phyloP scores from a whole-genome alignment of 2,797 vertebrate species.

The Lates japonicus region DNA sequence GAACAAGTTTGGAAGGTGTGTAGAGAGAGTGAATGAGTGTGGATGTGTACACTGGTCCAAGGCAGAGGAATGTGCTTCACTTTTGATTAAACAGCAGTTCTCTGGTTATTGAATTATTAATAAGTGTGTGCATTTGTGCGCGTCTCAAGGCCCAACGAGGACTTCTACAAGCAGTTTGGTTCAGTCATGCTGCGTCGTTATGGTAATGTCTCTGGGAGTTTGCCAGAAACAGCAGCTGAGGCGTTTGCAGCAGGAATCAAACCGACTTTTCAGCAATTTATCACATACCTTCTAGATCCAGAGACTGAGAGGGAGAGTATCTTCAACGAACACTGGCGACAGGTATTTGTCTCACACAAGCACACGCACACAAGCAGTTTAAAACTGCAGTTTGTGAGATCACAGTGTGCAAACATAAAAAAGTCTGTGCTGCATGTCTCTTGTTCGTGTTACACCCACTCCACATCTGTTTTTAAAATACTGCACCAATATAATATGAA shows the following conservation, averaged over 20 bases:
- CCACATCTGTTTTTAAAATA: too few species aligned
- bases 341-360: constrained; percentile 74
- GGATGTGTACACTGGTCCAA: neutral
- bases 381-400: neutral
- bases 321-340: constrained; percentile 96
- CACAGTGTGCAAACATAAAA: neutral
- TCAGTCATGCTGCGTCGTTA: constrained; percentile 89
- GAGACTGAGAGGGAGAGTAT: constrained; percentile 87
- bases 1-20: constrained; percentile 90
- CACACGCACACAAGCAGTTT: neutral
- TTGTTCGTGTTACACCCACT: too few species aligned
- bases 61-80: constrained; percentile 4
- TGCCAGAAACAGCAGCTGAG: constrained; percentile 86
- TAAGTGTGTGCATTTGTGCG: constrained; percentile 11
- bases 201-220: constrained; percentile 84
- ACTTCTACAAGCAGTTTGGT: constrained; percentile 91
- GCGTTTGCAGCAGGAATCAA: constrained; percentile 89
- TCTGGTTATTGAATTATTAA: constrained; percentile 16
- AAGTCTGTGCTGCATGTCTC: neutral
- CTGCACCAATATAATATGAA: too few species aligned
- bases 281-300: constrained; percentile 93
- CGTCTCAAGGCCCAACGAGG: constrained; percentile 86
- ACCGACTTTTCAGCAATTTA: constrained; percentile 92
- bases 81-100: constrained; percentile 16
- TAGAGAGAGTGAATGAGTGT: neutral